Conservation (phyloP, 2,113 vertebrate species). For the Trinectes maculatus region DNA sequence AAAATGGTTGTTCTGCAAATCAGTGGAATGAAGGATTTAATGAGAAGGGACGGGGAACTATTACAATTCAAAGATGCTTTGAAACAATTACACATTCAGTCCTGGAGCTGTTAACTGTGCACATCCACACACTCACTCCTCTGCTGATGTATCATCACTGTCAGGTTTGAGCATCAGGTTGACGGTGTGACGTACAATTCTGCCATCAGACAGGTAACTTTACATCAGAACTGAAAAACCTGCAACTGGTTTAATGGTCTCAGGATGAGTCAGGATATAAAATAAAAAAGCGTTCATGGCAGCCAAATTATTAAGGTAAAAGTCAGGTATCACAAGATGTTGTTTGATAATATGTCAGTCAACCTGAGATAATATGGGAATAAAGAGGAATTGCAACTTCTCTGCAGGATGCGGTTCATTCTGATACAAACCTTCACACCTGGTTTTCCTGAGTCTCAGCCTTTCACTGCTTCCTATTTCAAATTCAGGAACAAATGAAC, state of each 20-base stretch:
- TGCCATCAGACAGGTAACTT: slow-evolving; percentile 29
- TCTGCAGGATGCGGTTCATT: too few relatives aligned
- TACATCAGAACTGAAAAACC: slow-evolving; percentile 15
- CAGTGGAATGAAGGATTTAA: slow-evolving; percentile 59
- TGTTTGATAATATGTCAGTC: slow-evolving; percentile 11
- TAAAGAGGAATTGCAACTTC: not conserved
- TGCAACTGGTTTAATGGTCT: slow-evolving; percentile 18
- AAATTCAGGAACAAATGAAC: not conserved
- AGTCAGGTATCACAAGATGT: not conserved
- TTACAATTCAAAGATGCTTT: slow-evolving; percentile 58
- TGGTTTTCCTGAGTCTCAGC: not conserved
- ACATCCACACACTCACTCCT: slow-evolving; percentile 47
- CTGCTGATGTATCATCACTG: slow-evolving; percentile 53
- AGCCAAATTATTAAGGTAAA: slow-evolving; percentile 29
- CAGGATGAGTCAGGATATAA: slow-evolving; percentile 14
- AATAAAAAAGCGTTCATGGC: not conserved
- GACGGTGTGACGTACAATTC: slow-evolving; percentile 32
- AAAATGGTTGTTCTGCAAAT: slow-evolving; percentile 65
- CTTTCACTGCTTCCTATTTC: too few relatives aligned
- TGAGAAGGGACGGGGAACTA: slow-evolving; percentile 45
- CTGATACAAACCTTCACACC: too few relatives aligned
- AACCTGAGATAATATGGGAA: not conserved
- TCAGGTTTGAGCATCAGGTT: slow-evolving; percentile 35
- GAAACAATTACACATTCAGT: slow-evolving; percentile 61
- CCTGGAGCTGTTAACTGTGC: slow-evolving; percentile 59